Evolutionary conservation across 2,888 invertebrate species (phyloP).

Genomic region (Agrenia bidenticulata): DNA sequence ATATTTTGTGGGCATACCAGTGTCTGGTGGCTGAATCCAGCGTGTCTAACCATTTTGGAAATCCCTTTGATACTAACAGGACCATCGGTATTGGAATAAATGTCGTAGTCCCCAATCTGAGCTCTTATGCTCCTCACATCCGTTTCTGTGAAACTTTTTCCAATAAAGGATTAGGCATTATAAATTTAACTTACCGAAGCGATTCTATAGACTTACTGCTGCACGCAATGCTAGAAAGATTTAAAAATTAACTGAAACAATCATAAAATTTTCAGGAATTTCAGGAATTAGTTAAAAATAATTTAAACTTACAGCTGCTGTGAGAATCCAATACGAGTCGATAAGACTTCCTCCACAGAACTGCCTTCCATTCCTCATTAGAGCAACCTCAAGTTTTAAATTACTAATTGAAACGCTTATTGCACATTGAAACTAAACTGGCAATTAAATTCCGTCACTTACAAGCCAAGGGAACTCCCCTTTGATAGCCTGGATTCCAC

Average conservation of each 20-base stretch:
- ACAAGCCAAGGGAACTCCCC: slow-evolving; percentile 46
- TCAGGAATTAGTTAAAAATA: too few species aligned
- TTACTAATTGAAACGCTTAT: slow-evolving; percentile 8
- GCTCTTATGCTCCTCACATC: slow-evolving; percentile 81
- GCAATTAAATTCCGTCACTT: slow-evolving; percentile 35
- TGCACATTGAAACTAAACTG: slow-evolving; percentile 2
- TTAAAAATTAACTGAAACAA: background rate
- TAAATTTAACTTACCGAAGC: too few species aligned
- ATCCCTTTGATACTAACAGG: slow-evolving; percentile 76
- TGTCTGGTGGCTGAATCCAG: slow-evolving; percentile 45
- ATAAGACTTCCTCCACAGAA: slow-evolving; percentile 87
- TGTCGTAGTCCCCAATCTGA: slow-evolving; percentile 79
- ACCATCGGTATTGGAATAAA: slow-evolving; percentile 72
- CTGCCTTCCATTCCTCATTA: slow-evolving; percentile 81
- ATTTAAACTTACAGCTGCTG: slow-evolving; percentile 50
- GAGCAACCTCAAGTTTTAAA: slow-evolving; percentile 61
- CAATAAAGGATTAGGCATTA: background rate
- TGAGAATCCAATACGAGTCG: slow-evolving; percentile 61
- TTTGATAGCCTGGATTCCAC: slow-evolving; percentile 40
- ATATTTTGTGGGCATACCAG: slow-evolving; percentile 26
- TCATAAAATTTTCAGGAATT: too few species aligned
- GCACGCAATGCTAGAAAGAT: slow-evolving; percentile 50
- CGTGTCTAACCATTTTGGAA: slow-evolving; percentile 71
- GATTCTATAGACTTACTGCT: slow-evolving; percentile 47
- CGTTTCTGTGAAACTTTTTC: slow-evolving; percentile 78